Conservation (phyloP, 2,113 vertebrate species). For the Phoenicopterus ruber region DNA sequence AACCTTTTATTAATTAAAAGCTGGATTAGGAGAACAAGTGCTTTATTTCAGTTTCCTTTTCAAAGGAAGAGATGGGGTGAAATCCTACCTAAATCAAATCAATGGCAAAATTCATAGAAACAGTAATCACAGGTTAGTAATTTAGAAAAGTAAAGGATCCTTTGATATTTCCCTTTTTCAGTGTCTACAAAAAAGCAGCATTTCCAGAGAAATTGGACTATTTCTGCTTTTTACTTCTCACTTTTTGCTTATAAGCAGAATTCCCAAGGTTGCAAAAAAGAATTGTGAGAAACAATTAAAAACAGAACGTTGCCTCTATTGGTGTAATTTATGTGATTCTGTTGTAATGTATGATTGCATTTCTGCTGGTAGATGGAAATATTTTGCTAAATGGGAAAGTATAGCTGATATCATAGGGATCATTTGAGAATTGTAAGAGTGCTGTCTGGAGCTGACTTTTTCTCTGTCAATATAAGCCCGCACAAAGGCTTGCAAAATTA, state of each 20-base stretch:
- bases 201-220: neutral
- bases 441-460: neutral
- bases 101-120: neutral
- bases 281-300: neutral
- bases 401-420: neutral
- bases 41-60: neutral
- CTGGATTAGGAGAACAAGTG: neutral
- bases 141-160: neutral
- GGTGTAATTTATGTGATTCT: neutral
- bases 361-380: neutral
- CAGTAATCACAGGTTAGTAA: neutral
- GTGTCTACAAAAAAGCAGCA: neutral
- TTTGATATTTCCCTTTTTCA: neutral
- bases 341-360: neutral
- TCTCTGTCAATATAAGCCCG: neutral
- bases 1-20: neutral
- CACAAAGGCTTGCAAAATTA: neutral
- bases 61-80: neutral
- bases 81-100: neutral
- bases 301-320: neutral
- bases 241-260: neutral
- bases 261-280: neutral
- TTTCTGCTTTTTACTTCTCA: neutral
- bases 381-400: neutral
- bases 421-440: neutral